Evolutionary conservation across 2,113 vertebrate species (phyloP).

Genomic region (Leucopsar rothschildi): DNA sequence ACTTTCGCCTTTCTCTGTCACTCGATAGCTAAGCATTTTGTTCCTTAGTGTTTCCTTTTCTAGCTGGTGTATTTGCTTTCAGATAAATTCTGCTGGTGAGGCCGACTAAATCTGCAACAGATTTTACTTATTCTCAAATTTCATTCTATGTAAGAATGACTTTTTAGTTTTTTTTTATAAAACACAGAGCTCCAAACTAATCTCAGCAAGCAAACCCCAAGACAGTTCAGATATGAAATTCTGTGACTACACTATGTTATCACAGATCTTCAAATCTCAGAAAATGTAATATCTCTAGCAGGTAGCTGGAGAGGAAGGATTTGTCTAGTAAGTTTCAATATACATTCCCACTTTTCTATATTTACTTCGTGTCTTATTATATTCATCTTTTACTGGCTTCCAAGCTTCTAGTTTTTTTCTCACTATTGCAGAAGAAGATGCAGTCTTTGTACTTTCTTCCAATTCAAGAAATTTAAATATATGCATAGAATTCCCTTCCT

Average conservation of each 20-base stretch:
- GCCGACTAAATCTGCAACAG: background rate
- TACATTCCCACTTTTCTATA: background rate
- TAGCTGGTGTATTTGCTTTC: background rate
- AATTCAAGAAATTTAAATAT: background rate
- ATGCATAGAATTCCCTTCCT: background rate
- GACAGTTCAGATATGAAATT: background rate
- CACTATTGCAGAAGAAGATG: background rate
- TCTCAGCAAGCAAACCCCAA: background rate
- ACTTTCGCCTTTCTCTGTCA: background rate
- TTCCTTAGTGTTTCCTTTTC: background rate
- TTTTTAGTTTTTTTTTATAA: background rate
- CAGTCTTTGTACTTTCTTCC: background rate
- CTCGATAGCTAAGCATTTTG: background rate
- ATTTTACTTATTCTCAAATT: background rate
- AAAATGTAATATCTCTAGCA: background rate
- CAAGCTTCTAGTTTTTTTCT: background rate
- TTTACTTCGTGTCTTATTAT: background rate
- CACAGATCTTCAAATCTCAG: background rate
- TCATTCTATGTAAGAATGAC: background rate
- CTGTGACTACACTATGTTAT: background rate
- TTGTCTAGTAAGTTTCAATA: background rate
- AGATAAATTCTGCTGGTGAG: background rate
- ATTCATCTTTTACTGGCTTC: background rate
- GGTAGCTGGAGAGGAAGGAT: background rate
- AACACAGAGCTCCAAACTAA: background rate